Conservation (phyloP, 1,140 invertebrate genomes). For the Atta texana region DNA sequence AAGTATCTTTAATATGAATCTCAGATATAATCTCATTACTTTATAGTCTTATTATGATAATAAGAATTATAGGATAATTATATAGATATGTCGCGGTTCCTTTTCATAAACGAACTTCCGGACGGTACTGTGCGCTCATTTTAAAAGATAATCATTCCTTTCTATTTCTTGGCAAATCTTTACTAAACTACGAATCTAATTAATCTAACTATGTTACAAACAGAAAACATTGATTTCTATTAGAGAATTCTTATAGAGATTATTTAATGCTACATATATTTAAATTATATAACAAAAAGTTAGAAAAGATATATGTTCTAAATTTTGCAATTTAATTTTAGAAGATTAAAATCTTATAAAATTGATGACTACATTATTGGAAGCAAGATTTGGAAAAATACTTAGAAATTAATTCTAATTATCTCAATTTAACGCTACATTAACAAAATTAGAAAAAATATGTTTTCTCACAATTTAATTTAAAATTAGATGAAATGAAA, state of each 20-base stretch:
- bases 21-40: slow-evolving; percentile 40
- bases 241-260: not conserved
- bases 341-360: not conserved
- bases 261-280: not conserved
- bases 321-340: not conserved
- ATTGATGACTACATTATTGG: not conserved
- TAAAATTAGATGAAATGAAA: not conserved
- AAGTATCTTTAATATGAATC: slow-evolving; percentile 40
- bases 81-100: slow-evolving; percentile 54
- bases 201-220: not conserved
- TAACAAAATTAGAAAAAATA: not conserved
- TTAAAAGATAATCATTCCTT: not conserved
- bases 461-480: not conserved
- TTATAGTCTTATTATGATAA: slow-evolving; percentile 5
- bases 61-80: slow-evolving; percentile 42
- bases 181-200: slow-evolving; percentile 5
- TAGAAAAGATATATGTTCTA: not conserved
- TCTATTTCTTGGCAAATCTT: slow-evolving; percentile 2
- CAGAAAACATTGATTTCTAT: not conserved
- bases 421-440: too few species aligned
- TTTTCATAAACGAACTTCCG: slow-evolving; percentile 24
- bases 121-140: slow-evolving; percentile 50
- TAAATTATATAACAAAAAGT: slow-evolving; percentile 7
- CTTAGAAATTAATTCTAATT: too few species aligned
- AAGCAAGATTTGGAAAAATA: not conserved